Percentiles rank a stretch among this genome's conserved stretches.
Conservation (phyloP, 2,888 invertebrate genomes). For the Nesidiocoris tenuis region DNA sequence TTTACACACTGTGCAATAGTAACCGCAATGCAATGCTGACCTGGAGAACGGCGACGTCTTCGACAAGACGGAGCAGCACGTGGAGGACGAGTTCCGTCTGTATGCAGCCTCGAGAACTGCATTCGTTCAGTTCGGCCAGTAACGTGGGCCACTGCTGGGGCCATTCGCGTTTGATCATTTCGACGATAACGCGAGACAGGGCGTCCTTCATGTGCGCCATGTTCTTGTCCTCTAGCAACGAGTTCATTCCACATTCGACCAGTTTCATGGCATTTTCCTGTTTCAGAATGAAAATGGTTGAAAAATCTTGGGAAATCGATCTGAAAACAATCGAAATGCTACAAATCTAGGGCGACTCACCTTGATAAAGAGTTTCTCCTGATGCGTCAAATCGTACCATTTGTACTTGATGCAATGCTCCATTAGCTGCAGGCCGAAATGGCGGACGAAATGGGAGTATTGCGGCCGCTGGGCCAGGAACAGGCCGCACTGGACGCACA, state of each 20-base stretch:
- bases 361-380: constrained; percentile 87
- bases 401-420: constrained; percentile 90
- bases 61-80: constrained; percentile 84
- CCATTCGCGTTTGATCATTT: constrained; percentile 96
- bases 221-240: constrained; percentile 44
- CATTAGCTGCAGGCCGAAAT: constrained; percentile 89
- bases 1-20: no score
- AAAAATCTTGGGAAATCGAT: background rate
- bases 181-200: constrained; percentile 85
- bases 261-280: constrained; percentile 86
- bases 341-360: constrained; percentile 53
- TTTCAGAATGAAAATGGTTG: background rate
- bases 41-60: constrained; percentile 89
- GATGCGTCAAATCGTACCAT: constrained; percentile 85
- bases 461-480: constrained; percentile 72
- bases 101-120: constrained; percentile 67
- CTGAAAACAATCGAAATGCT: background rate
- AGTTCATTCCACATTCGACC: constrained; percentile 63
- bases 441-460: constrained; percentile 75
- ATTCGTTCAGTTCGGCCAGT: constrained; percentile 71
- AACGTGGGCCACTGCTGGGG: constrained; percentile 94
- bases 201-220: constrained; percentile 80
- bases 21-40: no score
- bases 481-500: constrained; percentile 84
- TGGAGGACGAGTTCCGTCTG: constrained; percentile 88